Conservation (phyloP, 2,888 invertebrate genomes). For the Endomychus coccineus region DNA sequence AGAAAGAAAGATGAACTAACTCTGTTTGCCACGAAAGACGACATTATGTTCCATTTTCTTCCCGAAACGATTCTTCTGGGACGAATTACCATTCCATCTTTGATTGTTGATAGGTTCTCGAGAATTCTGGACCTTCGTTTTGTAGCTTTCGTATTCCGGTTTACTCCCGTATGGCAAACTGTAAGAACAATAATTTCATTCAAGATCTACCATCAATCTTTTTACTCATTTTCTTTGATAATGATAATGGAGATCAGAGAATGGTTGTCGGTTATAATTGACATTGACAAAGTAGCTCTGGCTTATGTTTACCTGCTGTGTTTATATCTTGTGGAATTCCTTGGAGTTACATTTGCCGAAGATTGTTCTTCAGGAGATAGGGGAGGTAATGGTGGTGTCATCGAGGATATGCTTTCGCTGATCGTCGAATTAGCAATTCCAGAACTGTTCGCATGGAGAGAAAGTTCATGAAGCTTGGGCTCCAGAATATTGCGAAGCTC, state of each 20-base stretch:
- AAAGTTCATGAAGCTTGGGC: slow-evolving; percentile 60
- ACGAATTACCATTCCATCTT: slow-evolving; percentile 35
- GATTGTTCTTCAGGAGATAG: slow-evolving; percentile 59
- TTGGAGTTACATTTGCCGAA: slow-evolving; percentile 43
- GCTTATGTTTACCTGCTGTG: slow-evolving; percentile 37
- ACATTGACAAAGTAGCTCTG: too few species aligned
- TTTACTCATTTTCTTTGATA: too few species aligned
- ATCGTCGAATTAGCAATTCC: slow-evolving; percentile 60
- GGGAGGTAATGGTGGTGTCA: slow-evolving; percentile 72
- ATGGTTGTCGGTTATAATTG: too few species aligned
- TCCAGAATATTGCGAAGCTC: slow-evolving; percentile 71
- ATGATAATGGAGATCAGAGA: too few species aligned
- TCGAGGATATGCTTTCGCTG: slow-evolving; percentile 61
- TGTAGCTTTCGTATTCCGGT: slow-evolving; percentile 51
- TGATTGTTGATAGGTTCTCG: slow-evolving; percentile 30
- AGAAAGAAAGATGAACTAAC: too few species aligned
- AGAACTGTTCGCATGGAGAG: slow-evolving; percentile 46
- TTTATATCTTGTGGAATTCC: slow-evolving; percentile 43
- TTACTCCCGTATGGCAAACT: slow-evolving; percentile 60
- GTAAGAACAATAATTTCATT: slow-evolving; percentile 23
- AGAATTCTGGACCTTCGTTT: slow-evolving; percentile 37
- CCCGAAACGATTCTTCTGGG: slow-evolving; percentile 47
- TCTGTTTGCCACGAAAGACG: slow-evolving; percentile 50
- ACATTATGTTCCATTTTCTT: slow-evolving; percentile 50
- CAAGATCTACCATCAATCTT: not conserved